Evolutionary conservation across 2,888 invertebrate species (phyloP).

Genomic region (Julus scandinavius): DNA sequence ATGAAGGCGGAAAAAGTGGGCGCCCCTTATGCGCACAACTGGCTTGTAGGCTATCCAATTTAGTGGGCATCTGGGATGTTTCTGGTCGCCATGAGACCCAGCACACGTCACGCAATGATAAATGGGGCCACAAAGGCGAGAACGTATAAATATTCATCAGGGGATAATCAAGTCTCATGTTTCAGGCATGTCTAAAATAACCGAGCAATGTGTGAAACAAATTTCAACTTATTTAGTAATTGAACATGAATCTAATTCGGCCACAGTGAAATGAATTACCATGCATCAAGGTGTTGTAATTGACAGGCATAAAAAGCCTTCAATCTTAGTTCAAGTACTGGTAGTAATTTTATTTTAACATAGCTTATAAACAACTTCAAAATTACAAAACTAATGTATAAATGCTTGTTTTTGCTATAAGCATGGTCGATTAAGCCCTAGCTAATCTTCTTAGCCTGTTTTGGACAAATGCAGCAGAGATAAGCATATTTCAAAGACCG

Average conservation of each 20-base stretch:
- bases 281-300: too few species aligned
- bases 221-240: not conserved
- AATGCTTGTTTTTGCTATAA: too few species aligned
- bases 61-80: conserved; percentile 12
- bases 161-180: not conserved
- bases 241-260: not conserved
- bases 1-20: not conserved
- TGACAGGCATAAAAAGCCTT: too few species aligned
- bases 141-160: not conserved
- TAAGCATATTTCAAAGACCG: too few species aligned
- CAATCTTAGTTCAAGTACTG: too few species aligned
- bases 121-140: not conserved
- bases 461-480: too few species aligned
- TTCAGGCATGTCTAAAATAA: not conserved
- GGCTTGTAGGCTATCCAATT: not conserved
- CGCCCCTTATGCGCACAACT: not conserved
- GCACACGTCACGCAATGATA: not conserved
- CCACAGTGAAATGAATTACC: not conserved
- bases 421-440: too few species aligned
- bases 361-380: too few species aligned
- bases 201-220: not conserved
- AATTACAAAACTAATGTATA: too few species aligned
- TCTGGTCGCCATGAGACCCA: not conserved
- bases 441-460: too few species aligned
- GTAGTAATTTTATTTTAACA: too few species aligned